Conservation (phyloP, 1,140 invertebrate species). For the Lithobius niger region DNA sequence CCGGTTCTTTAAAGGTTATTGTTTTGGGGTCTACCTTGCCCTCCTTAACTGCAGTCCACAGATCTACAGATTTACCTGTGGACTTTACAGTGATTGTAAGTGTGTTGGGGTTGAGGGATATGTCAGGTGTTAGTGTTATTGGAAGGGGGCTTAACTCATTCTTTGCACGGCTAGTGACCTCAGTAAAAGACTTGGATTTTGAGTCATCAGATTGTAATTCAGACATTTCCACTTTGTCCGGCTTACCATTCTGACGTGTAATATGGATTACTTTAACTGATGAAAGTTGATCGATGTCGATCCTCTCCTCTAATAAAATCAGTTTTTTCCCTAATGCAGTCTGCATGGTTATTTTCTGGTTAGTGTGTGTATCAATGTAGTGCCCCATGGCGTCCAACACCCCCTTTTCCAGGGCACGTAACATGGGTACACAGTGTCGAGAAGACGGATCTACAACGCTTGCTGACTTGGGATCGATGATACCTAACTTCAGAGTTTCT, state of each 20-base stretch:
- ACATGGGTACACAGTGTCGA: slow-evolving; percentile 51
- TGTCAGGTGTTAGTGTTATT: slow-evolving; percentile 47
- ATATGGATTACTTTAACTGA: slow-evolving; percentile 37
- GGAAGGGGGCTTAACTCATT: slow-evolving; percentile 44
- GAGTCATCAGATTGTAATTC: slow-evolving; percentile 2
- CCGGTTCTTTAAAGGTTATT: slow-evolving; percentile 62
- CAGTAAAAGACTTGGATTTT: slow-evolving; percentile 2
- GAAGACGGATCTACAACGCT: slow-evolving; percentile 57
- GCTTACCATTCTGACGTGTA: slow-evolving; percentile 45
- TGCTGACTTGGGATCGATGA: slow-evolving; percentile 69
- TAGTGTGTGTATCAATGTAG: slow-evolving; percentile 19
- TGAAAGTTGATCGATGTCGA: slow-evolving; percentile 33
- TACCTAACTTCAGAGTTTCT: slow-evolving; percentile 68
- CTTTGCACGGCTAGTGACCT: slow-evolving; percentile 10
- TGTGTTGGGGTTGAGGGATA: slow-evolving; percentile 49
- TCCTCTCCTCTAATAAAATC: slow-evolving; percentile 36
- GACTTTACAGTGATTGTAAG: slow-evolving; percentile 40
- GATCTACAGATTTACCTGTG: slow-evolving; percentile 46
- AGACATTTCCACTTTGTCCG: slow-evolving; percentile 50
- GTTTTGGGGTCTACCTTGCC: slow-evolving; percentile 47
- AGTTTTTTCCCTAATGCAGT: slow-evolving; percentile 57
- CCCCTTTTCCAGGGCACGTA: slow-evolving; percentile 58
- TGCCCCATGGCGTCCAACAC: slow-evolving; percentile 50
- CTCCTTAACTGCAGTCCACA: slow-evolving; percentile 51
- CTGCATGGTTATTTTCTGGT: slow-evolving; percentile 49